phyloP scores from a whole-genome alignment of 23 tunicate genomes.

The Phallusia fumigata region DNA sequence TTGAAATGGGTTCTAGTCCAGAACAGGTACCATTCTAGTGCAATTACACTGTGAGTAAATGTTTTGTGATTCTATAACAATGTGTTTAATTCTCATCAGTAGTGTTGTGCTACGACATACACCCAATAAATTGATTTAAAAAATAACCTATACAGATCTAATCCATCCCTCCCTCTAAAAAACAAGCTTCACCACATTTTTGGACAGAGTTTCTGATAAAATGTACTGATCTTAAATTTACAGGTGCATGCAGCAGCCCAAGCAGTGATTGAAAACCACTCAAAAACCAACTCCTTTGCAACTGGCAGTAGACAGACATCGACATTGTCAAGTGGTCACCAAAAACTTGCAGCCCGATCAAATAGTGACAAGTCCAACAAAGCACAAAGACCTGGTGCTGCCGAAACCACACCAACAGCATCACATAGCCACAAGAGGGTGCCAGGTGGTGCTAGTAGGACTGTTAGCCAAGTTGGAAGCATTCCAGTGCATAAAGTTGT shows the following conservation, averaged over 20 bases:
- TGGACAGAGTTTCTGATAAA: too few relatives aligned
- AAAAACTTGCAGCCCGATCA: neutral
- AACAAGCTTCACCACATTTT: too few relatives aligned
- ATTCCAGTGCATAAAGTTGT: neutral
- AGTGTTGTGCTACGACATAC: neutral
- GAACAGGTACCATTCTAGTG: constrained; percentile 28
- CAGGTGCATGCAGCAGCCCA: constrained; percentile 74
- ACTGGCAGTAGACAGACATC: neutral
- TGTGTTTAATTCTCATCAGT: neutral
- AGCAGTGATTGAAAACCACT: constrained; percentile 69
- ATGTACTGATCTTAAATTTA: too few relatives aligned
- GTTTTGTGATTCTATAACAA: too few relatives aligned
- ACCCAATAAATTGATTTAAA: too few relatives aligned
- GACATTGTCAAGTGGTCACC: constrained; percentile 3
- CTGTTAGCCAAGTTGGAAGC: constrained; percentile 2
- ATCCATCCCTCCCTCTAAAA: too few relatives aligned
- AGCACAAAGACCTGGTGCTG: neutral
- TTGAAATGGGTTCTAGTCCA: constrained; percentile 46
- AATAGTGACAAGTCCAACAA: too few relatives aligned
- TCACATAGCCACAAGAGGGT: constrained; percentile 10
- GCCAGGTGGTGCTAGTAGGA: constrained; percentile 76
- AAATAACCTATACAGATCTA: too few relatives aligned
- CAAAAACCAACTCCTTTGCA: constrained; percentile 30
- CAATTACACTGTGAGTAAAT: too few relatives aligned
- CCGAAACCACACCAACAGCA: neutral